Conservation (phyloP, 2,113 vertebrate species). For the Galemys pyrenaicus region DNA sequence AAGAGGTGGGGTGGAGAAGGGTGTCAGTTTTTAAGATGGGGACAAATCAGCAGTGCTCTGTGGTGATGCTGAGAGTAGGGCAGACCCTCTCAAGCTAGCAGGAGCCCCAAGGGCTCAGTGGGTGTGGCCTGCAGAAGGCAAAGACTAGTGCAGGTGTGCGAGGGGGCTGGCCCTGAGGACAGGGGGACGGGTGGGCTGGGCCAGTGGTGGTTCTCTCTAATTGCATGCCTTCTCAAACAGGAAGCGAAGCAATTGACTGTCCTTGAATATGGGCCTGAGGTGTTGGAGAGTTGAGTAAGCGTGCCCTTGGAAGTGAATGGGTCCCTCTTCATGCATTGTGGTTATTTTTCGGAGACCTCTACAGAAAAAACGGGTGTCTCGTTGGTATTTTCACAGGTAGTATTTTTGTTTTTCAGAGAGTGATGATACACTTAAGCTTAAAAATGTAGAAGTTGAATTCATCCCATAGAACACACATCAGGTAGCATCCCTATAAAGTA, state of each 20-base stretch:
- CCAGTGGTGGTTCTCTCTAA: background rate
- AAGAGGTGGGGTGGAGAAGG: background rate
- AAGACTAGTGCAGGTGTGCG: background rate
- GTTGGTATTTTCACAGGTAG: background rate
- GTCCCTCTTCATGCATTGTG: background rate
- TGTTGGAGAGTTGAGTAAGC: background rate
- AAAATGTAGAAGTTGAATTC: background rate
- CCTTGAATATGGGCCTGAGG: background rate
- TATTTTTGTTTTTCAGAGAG: background rate
- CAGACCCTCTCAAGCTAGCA: too few relatives aligned
- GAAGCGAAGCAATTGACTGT: background rate
- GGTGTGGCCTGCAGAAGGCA: fast-evolving
- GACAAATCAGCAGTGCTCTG: background rate
- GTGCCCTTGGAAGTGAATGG: background rate
- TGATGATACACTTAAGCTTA: background rate
- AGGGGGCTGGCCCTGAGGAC: background rate
- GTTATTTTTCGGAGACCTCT: background rate
- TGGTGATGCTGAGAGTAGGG: background rate
- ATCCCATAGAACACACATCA: background rate
- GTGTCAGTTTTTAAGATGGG: background rate
- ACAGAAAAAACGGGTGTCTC: background rate
- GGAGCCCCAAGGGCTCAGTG: fast-evolving
- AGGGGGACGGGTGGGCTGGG: too few relatives aligned
- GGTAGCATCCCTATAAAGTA: background rate
- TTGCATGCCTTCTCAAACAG: background rate